Conservation (phyloP, 2,797 vertebrate species). For the Falco rusticolus region DNA sequence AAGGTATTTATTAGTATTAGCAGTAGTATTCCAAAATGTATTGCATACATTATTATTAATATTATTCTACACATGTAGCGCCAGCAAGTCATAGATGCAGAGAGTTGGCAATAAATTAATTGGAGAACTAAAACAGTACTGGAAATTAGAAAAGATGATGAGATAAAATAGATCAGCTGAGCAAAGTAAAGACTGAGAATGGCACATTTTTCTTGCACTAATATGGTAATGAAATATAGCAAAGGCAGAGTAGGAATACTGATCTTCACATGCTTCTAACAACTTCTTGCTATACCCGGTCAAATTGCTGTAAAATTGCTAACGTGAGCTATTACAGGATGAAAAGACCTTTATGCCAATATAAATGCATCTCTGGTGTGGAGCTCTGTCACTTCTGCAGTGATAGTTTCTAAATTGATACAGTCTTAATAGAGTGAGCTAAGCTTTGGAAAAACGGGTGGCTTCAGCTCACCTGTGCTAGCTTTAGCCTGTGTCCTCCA, state of each 20-base stretch:
- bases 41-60: neutral
- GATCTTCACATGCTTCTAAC: neutral
- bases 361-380: neutral
- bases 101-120: constrained; percentile 18
- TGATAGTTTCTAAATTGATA: neutral
- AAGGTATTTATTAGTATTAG: neutral
- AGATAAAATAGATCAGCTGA: constrained; percentile 8
- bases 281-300: neutral
- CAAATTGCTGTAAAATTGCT: constrained; percentile 5
- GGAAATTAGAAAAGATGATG: neutral
- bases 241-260: neutral
- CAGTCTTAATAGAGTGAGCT: neutral
- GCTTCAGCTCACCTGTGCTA: neutral
- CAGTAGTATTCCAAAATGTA: neutral
- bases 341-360: neutral
- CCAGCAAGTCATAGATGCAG: constrained; percentile 1
- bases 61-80: neutral
- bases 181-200: neutral
- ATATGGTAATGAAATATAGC: neutral
- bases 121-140: constrained; percentile 3
- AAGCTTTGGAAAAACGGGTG: neutral
- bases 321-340: neutral
- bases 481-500: neutral
- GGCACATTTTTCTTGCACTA: neutral
- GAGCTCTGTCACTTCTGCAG: neutral